phyloP scores from a whole-genome alignment of 1,140 invertebrate genomes.

The Nephila pilipes region DNA sequence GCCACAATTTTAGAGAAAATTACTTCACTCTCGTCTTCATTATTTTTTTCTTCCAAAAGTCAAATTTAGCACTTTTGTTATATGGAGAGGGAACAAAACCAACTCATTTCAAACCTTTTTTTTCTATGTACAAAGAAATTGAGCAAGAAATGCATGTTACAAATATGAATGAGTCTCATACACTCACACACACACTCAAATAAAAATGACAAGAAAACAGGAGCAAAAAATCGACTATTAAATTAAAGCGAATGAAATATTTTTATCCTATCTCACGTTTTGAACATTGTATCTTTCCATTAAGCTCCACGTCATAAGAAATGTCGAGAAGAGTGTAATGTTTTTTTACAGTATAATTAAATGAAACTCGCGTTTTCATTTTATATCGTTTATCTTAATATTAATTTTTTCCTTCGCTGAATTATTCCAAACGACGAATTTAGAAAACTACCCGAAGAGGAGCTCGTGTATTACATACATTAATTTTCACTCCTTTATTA shows the following conservation, averaged over 20 bases:
- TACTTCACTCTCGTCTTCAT: not conserved
- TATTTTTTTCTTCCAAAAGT: not conserved
- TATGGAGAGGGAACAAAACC: not conserved
- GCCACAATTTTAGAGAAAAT: not conserved
- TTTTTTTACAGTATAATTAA: not conserved
- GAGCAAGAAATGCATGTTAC: not conserved
- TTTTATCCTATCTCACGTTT: not conserved
- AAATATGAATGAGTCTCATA: not conserved
- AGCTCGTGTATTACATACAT: conserved; percentile 19
- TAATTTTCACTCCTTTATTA: conserved; percentile 44
- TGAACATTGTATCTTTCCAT: not conserved
- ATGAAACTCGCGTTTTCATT: conserved; percentile 30
- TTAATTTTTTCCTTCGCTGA: conserved; percentile 17
- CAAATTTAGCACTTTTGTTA: not conserved
- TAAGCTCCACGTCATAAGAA: not conserved
- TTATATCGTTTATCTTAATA: conserved; percentile 42
- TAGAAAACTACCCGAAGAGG: conserved; percentile 12
- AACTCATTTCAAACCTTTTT: not conserved
- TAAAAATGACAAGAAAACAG: conserved; percentile 6
- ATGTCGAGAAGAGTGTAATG: conserved; percentile 11
- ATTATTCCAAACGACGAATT: conserved; percentile 18
- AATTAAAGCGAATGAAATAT: conserved; percentile 10
- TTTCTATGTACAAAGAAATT: not conserved
- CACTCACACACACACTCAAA: not conserved
- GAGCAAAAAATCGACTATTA: not conserved